Percentiles rank a stretch among this genome's conserved stretches.
Evolutionary conservation across 92 coral and sea anemone genomes (phyloP).

Genomic region (Phymanthus crucifer): DNA sequence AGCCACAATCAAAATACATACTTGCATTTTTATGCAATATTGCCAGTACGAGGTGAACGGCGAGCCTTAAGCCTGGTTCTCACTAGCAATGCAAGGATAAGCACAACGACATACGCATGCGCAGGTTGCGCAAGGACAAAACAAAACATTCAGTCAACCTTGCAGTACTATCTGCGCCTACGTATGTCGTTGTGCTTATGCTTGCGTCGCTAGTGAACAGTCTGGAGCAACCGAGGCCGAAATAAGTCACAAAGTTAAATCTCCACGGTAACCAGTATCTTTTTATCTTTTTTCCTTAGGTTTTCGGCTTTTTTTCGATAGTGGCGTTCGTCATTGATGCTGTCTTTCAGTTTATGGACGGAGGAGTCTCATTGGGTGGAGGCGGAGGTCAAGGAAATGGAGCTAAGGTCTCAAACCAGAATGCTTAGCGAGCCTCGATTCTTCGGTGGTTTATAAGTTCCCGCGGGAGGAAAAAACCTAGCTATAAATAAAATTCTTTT

Average conservation of each 20-base stretch:
- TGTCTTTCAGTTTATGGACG: constrained; percentile 11
- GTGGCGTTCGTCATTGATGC: constrained; percentile 35
- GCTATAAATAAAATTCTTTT: too few relatives aligned
- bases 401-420: background rate
- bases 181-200: too few relatives aligned
- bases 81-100: too few relatives aligned
- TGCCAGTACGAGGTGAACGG: background rate
- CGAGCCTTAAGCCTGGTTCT: too few relatives aligned
- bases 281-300: constrained; percentile 15
- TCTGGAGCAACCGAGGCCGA: background rate
- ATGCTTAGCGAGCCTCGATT: background rate
- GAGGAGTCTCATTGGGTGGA: constrained; percentile 18
- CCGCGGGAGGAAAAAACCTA: background rate
- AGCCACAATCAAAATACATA: background rate
- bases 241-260: background rate
- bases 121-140: too few relatives aligned
- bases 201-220: background rate
- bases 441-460: background rate
- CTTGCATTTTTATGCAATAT: background rate
- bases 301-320: constrained; percentile 39
- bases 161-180: too few relatives aligned
- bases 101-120: background rate
- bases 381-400: background rate
- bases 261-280: too few relatives aligned
- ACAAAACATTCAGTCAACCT: too few relatives aligned